A percentile compares a stretch with the other conserved stretches of the same genome.
Evolutionary conservation across 1,140 invertebrate species (phyloP).

Genomic region (Drosophila paulistorum): DNA sequence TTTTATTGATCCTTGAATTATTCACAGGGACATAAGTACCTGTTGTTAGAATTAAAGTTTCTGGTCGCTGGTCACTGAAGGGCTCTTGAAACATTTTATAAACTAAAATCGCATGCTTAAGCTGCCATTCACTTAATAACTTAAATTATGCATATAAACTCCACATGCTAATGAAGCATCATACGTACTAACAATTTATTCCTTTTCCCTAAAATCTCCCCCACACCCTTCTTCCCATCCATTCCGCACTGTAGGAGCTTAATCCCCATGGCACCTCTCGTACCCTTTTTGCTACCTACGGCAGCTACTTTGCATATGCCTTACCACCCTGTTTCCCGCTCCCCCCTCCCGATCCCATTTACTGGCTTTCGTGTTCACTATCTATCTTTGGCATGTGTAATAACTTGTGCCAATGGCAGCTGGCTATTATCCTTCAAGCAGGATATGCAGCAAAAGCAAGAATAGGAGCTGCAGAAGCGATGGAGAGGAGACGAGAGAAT

Average conservation of each 20-base stretch:
- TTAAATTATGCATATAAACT: conserved; percentile 37
- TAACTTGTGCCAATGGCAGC: conserved; percentile 58
- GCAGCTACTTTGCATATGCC: conserved; percentile 53
- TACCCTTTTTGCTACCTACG: conserved; percentile 2
- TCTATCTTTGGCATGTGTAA: conserved; percentile 46
- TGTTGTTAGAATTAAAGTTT: no score
- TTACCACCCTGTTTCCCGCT: conserved; percentile 28
- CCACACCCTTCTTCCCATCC: conserved; percentile 12
- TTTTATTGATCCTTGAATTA: no score
- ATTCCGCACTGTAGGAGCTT: neutral
- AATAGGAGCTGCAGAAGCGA: neutral
- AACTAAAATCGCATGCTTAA: conserved; percentile 24
- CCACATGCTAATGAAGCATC: conserved; percentile 59
- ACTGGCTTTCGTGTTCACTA: neutral
- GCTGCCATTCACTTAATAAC: conserved; percentile 41
- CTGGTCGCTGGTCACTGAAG: neutral
- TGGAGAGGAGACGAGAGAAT: neutral
- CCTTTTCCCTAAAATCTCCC: conserved; percentile 5
- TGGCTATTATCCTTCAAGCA: conserved; percentile 58
- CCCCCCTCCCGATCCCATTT: neutral
- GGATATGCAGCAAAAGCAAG: neutral
- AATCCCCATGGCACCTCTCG: conserved; percentile 3
- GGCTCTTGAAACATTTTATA: neutral
- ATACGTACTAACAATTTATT: conserved; percentile 53
- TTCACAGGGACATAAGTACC: no score